Base-by-base conservation (phyloP, 2,113 vertebrate species). In the Nerophis ophidion region DNA sequence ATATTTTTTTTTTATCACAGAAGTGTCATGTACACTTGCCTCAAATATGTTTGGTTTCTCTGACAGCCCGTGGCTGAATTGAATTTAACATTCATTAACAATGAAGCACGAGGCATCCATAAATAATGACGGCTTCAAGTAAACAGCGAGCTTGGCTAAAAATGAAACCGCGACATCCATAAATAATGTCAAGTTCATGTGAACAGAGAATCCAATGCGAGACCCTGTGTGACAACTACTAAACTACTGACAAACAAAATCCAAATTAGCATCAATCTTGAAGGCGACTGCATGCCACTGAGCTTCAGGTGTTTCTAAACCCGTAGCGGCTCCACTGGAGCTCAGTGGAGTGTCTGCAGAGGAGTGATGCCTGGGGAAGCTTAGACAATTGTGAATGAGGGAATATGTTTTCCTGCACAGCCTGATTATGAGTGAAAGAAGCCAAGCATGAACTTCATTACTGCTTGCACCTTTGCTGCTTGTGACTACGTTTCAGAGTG, bases 391-490 rank as follows among this genome's bases (percentile, higher is more conserved):
- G 76, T 74, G 72, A 76, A 76, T 69, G 54, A 70, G 77, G 80
- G 81, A 84, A 81, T 77, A 82, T 85, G 81, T 85, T 87, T 82
- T 81, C 75, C 79, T 69, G 84, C 82, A 68, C 85, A 80, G 82
- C 85, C 81, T 89, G 84, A 89, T 89, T 86, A 88, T 87, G 83
- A 90, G 88, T 85, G 87, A 89, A 86, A 78, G 87, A 86, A 90
- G 81, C 76, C 79, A 70, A 83, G 87, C 86, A 76, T 88, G 83
- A 86, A 86, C 84, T 89, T 87, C 90, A 90, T 90, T 88, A 90
- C 81, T 86, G 81, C 82, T 87, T 86, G 85, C 81, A 86, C 80
- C 66, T 79, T 55, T 70, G 78, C 63, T 86, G 87, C 87, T 85
- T 88, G 84, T 85, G 85, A 63, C 62, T 70, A 77, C 46, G 79